A percentile compares a stretch with the other conserved stretches of the same genome.
These are phyloP conservation scores for Aptenodytes patagonicus DNA, from an alignment of 2,113 vertebrate genomes.

Conservation along the genomic window DNA sequence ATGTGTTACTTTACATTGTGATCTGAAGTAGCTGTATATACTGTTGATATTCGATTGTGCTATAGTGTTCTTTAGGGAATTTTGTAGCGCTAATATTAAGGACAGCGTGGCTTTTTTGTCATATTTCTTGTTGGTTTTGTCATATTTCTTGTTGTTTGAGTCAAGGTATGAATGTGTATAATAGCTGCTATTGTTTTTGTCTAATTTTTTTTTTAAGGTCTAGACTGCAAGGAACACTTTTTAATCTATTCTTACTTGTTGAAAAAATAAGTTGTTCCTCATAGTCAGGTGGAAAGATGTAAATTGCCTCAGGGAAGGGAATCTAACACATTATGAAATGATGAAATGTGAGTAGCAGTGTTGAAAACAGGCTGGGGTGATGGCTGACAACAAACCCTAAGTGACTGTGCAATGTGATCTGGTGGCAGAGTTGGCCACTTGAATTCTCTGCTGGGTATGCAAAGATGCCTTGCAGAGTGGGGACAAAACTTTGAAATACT, in stretches of 20 bases:
- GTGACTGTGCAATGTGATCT: neutral
- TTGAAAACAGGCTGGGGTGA: neutral
- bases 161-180: neutral
- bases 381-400: neutral
- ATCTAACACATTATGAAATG: neutral
- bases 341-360: neutral
- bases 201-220: neutral
- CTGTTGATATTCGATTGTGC: neutral
- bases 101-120: neutral
- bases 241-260: neutral
- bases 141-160: neutral
- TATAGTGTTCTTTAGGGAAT: neutral
- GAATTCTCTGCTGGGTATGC: neutral
- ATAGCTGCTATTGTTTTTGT: neutral
- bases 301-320: neutral
- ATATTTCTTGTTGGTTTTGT: neutral
- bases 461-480: neutral
- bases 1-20: neutral
- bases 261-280: neutral
- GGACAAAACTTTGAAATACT: neutral
- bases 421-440: neutral
- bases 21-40: neutral
- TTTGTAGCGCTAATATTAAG: neutral
- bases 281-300: neutral
- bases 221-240: neutral